Base-by-base conservation (phyloP, 2,797 vertebrate genomes). In the Jordanella pulchra region DNA sequence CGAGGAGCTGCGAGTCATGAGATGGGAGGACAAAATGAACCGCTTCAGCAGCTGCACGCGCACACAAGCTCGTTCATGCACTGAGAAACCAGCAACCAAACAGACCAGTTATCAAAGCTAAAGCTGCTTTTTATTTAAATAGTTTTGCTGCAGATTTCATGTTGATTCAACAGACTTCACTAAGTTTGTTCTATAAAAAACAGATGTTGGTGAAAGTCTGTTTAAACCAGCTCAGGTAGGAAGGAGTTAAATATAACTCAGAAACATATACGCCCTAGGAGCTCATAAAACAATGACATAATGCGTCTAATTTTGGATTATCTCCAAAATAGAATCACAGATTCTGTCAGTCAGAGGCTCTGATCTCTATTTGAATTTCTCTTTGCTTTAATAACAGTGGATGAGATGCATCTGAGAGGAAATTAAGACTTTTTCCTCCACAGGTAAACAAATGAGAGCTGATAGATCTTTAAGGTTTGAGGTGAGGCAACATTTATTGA, bases 1-100 rank as follows among this genome's bases (percentile, higher is more conserved):
- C 17, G 69, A 75, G 39, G 72, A 73, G 77, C 72, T 73, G 80
- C 53, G 78, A 66, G 68, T 48, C 67, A 67, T 72, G 76, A 69
- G 65, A 47, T 69, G 70, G 42, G 70, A 68, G n/a, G 76, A 79
- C 58, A 42, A 48, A 44, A 78, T 2, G 58, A 72, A 32, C 70
- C 72, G 5, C 72, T 67, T 50, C 71, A 75, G 72, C 73, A 83
- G 75, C 77, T 74, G 65, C 15, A 35, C 73, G 58, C 54, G 78
- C 44, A 30, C 51, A 81, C 54, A 77, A 53, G n/a, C 63, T 58
- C 67, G 71, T 75, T 77, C 66, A 73, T 61, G 71, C 55, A 73
- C 70, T 65, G 21, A 69, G 32, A 69, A 61, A 73, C 47, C 64
- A 1, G 28, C 35, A 42, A 39, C 1, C n/a, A 48, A 51, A 7